Conservation (phyloP, 2,888 invertebrate genomes). For the Sinhomidia bicolor region DNA sequence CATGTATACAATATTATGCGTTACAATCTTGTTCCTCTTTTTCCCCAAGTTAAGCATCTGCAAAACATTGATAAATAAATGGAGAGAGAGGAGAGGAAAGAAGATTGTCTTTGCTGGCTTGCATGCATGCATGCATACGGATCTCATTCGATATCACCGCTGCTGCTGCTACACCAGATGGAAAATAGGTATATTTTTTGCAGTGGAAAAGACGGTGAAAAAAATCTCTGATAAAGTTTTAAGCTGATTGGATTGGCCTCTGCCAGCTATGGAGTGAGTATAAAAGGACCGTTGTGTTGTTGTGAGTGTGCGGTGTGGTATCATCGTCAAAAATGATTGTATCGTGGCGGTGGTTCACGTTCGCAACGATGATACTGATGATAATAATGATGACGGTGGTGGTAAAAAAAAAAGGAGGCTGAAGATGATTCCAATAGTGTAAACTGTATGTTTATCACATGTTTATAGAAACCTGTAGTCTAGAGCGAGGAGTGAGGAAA, state of each 20-base stretch:
- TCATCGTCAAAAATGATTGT: constrained; percentile 17
- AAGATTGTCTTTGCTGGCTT: constrained; percentile 36
- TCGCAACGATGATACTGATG: constrained; percentile 14
- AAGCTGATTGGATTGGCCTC: constrained; percentile 56
- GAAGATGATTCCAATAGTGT: background rate
- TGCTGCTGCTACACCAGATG: constrained; percentile 24
- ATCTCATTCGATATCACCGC: background rate
- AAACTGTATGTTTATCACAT: background rate
- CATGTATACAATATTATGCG: background rate
- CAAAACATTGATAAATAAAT: background rate
- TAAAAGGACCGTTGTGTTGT: background rate
- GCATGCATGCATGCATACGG: too few relatives aligned
- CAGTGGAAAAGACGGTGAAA: background rate
- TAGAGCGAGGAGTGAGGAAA: background rate
- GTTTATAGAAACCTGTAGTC: background rate
- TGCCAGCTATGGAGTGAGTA: background rate
- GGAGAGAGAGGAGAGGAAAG: background rate
- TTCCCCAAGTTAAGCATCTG: constrained; percentile 41
- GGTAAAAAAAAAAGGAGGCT: constrained; percentile 25
- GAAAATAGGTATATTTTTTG: background rate
- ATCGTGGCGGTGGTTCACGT: constrained; percentile 19
- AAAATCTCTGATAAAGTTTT: constrained; percentile 57
- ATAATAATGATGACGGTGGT: background rate
- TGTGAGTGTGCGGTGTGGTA: background rate
- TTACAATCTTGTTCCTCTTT: background rate